phyloP scores from a whole-genome alignment of 2,797 vertebrate species.

The Spea hammondii region DNA sequence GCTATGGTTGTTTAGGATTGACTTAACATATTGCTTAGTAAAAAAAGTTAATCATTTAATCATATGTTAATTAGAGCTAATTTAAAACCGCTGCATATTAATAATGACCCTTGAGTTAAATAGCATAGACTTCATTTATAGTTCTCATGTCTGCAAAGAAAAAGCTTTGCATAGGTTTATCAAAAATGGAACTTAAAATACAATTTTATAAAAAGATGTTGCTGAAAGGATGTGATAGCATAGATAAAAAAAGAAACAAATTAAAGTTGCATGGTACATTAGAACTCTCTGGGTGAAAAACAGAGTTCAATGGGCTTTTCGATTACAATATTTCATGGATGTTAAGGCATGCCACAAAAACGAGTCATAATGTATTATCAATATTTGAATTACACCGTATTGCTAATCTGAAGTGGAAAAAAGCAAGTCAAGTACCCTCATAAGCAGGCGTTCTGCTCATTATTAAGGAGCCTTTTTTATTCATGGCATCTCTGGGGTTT shows the following conservation, averaged over 20 bases:
- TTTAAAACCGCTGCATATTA: too few species aligned
- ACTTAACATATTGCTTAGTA: too few species aligned
- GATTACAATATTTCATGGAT: constrained; percentile 17
- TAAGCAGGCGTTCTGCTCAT: constrained; percentile 28
- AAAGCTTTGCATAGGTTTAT: background rate
- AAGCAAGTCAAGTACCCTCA: constrained; percentile 36
- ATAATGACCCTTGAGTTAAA: too few species aligned
- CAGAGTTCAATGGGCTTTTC: constrained; percentile 6
- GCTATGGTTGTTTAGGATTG: too few species aligned
- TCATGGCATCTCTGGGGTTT: constrained; percentile 40
- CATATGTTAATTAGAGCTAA: too few species aligned
- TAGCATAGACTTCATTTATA: too few species aligned
- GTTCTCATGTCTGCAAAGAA: too few species aligned
- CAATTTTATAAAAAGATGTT: constrained; percentile 4
- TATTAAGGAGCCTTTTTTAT: constrained; percentile 44
- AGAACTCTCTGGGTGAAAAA: background rate
- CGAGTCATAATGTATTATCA: constrained; percentile 26
- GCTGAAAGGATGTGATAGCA: background rate
- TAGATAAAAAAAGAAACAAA: constrained; percentile 8
- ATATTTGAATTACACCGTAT: constrained; percentile 36
- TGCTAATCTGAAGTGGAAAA: constrained; percentile 31
- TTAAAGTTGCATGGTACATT: constrained; percentile 28
- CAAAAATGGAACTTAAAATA: background rate
- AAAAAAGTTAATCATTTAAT: too few species aligned
- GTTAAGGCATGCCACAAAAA: constrained; percentile 10